Conservation (phyloP, 2,797 vertebrate species). For the Pempheris klunzingeri region DNA sequence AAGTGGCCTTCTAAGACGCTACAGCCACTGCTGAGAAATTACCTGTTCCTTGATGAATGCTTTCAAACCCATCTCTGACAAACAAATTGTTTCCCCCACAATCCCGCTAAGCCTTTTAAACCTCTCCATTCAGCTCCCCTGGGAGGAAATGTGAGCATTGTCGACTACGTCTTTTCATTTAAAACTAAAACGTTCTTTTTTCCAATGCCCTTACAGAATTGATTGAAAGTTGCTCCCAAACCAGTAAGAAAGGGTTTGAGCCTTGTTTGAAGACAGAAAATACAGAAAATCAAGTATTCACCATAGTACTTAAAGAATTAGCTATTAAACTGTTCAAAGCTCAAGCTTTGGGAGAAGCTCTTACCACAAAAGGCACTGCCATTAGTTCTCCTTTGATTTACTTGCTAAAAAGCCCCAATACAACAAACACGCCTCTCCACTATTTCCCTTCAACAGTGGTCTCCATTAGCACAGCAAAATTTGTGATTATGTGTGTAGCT, state of each 20-base stretch:
- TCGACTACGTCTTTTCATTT: conserved; percentile 36
- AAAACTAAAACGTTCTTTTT: conserved; percentile 34
- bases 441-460: conserved; percentile 31
- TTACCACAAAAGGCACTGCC: conserved; percentile 29
- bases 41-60: conserved; percentile 49
- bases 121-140: conserved; percentile 47
- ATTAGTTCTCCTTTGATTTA: conserved; percentile 56
- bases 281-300: conserved; percentile 36
- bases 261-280: conserved; percentile 24
- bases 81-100: conserved; percentile 55
- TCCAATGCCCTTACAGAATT: conserved; percentile 6
- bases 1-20: conserved; percentile 45
- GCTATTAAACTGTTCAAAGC: conserved; percentile 60
- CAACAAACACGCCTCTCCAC: conserved; percentile 39
- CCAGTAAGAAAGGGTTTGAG: conserved; percentile 25
- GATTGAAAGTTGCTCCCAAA: conserved; percentile 44
- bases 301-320: conserved; percentile 32
- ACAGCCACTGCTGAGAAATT: conserved; percentile 29
- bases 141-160: conserved; percentile 37
- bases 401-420: conserved; percentile 34
- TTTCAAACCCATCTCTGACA: conserved; percentile 48
- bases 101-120: conserved; percentile 61
- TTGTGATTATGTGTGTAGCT: conserved; percentile 29
- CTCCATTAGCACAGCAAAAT: conserved; percentile 50
- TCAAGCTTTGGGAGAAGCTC: conserved; percentile 24